Evolutionary conservation across 2,797 vertebrate species (phyloP).

Genomic region (Cephalopachus bancanus): DNA sequence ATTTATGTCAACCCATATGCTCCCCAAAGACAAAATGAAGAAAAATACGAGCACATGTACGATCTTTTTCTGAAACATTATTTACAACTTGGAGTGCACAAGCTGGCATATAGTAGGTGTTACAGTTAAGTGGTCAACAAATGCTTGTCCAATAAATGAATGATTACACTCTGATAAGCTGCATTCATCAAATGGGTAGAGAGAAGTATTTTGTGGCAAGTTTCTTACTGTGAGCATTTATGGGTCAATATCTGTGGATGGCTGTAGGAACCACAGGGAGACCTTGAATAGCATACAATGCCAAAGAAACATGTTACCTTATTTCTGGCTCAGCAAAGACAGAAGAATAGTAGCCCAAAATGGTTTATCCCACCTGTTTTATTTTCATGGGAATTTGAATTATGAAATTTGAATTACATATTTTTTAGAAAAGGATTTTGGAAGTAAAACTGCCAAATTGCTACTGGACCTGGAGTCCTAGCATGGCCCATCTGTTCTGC

Average conservation of each 20-base stretch:
- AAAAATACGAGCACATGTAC: neutral
- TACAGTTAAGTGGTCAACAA: neutral
- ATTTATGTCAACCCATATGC: neutral
- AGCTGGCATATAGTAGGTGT: neutral
- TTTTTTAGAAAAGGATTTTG: neutral
- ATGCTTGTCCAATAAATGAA: neutral
- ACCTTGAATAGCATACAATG: neutral
- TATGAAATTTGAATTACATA: constrained; percentile 17
- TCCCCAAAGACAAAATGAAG: neutral
- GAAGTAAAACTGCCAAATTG: neutral
- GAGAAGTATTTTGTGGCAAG: neutral
- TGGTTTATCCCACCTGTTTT: neutral
- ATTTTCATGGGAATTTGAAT: constrained; percentile 4
- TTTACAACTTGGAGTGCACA: neutral
- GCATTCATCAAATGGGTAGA: neutral
- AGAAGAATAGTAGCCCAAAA: neutral
- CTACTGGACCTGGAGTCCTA: neutral
- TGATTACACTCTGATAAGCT: neutral
- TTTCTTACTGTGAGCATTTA: neutral
- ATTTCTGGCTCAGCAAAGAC: constrained; percentile 13
- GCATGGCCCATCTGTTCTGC: neutral
- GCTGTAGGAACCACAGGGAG: neutral
- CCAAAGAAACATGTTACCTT: neutral
- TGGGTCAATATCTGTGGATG: neutral
- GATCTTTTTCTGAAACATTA: neutral